phyloP scores from a whole-genome alignment of 2,113 vertebrate species.

The Talpa occidentalis region DNA sequence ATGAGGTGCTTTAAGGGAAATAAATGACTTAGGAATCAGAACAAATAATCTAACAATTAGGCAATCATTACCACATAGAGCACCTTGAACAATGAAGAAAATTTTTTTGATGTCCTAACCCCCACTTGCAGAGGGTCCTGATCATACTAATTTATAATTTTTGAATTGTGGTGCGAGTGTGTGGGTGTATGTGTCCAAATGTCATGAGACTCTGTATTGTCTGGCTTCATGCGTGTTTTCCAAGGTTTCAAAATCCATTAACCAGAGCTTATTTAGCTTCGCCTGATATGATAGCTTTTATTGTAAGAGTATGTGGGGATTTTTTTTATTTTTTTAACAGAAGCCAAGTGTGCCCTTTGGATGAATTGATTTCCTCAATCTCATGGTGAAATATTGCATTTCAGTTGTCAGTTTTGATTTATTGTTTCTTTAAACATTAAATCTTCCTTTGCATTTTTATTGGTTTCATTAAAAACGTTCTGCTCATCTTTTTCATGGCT shows the following conservation, averaged over 20 bases:
- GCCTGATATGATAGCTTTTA: slow-evolving; percentile 71
- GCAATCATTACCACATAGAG: background rate
- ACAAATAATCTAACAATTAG: slow-evolving; percentile 44
- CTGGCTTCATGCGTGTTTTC: slow-evolving; percentile 50
- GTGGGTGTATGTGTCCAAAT: background rate
- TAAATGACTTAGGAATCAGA: slow-evolving; percentile 29
- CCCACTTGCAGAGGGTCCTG: background rate
- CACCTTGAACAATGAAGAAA: background rate
- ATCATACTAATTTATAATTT: slow-evolving; percentile 24
- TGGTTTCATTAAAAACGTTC: slow-evolving; percentile 90
- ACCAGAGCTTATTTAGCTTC: slow-evolving; percentile 67
- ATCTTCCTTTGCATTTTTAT: slow-evolving; percentile 90
- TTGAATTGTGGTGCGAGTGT: background rate
- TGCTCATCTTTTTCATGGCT: slow-evolving; percentile 85
- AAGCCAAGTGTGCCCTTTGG: slow-evolving; percentile 84
- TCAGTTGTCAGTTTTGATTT: slow-evolving; percentile 90
- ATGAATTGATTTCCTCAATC: slow-evolving; percentile 89
- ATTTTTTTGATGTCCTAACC: background rate
- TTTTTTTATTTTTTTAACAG: slow-evolving; percentile 61
- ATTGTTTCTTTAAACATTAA: slow-evolving; percentile 90
- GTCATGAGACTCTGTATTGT: slow-evolving; percentile 52
- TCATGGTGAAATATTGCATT: slow-evolving; percentile 89
- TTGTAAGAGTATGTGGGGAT: slow-evolving; percentile 36
- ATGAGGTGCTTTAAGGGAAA: background rate
- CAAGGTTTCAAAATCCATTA: slow-evolving; percentile 12